phyloP scores from a whole-genome alignment of 2,797 vertebrate genomes.

The Ateles fusciceps region DNA sequence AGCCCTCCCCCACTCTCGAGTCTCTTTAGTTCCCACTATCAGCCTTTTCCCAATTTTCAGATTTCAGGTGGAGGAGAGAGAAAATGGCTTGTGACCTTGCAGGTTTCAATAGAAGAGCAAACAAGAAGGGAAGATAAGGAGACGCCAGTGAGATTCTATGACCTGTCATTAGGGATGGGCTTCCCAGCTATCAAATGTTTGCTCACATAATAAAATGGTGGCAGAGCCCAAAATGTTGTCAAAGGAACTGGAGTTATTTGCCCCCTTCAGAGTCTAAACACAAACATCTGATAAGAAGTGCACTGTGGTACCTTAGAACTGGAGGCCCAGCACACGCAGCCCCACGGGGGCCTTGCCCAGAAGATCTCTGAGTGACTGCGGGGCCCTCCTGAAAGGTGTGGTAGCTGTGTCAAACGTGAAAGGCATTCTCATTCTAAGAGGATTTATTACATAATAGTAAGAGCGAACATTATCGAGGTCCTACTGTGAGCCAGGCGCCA shows the following conservation, averaged over 20 bases:
- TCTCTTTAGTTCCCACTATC: constrained; percentile 66
- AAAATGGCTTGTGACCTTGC: constrained; percentile 86
- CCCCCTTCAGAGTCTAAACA: constrained; percentile 82
- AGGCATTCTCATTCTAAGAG: not conserved
- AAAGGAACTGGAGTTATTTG: constrained; percentile 82
- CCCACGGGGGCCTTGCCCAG: not conserved
- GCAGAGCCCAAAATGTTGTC: constrained; percentile 82
- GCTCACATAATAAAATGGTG: constrained; percentile 89
- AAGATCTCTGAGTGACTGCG: not conserved
- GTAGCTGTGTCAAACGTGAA: not conserved
- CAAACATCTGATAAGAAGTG: constrained; percentile 81
- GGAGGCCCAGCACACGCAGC: not conserved
- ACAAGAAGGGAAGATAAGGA: constrained; percentile 86
- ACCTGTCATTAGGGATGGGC: constrained; percentile 84
- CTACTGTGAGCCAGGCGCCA: not conserved
- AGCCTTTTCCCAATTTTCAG: constrained; percentile 67
- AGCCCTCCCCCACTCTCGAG: not conserved
- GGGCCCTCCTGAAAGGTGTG: not conserved
- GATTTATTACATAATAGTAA: not conserved
- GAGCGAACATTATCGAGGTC: not conserved
- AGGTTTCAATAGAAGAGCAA: constrained; percentile 85
- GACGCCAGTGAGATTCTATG: constrained; percentile 86
- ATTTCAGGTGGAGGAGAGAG: constrained; percentile 87
- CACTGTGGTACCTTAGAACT: not conserved
- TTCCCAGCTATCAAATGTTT: constrained; percentile 87